Evolutionary conservation across 2,888 invertebrate species (phyloP), one percentile per base, ranked within the genome.

Genomic region (Nemotelus pantherinus): DNA sequence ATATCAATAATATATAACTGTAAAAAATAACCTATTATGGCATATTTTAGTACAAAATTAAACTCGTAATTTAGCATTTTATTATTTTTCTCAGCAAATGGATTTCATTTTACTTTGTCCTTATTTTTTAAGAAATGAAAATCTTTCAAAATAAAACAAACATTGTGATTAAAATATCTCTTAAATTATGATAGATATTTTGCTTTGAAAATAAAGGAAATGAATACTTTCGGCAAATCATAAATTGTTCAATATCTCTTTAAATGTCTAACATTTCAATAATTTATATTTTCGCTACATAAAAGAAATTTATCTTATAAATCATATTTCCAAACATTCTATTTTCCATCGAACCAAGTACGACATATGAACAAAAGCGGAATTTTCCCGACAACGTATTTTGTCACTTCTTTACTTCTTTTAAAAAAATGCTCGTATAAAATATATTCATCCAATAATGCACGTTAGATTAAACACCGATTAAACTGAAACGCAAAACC

Each of bases 21-120:
- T 74, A 63, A 74, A 74, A 74, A 74, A 74, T 74, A 74, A 74
- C 63, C 63, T 74, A 74, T 74, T 74, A 74, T 74, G 74, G 74
- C 74, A 74, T 70, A 70, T 74, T 74, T 74, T 74, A 71, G 72
- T 72, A 72, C 47, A 72, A 72, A 72, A 72, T 60, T 72, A 72
- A 72, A 72, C 25, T 60, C 60, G 47, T 25, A 70, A 70, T 70
- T 25, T 25, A 25, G 25, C 25, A 25, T 25, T 50, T 5, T 67
- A 63, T 70, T 44, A 41, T 43, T 70, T 44, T 70, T 70, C n/a
- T 55, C 25, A 25, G 25, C 25, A 55, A 55, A 55, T 53, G 44
- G 25, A 43, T 48, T 65, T 70, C 39, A 70, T n/a, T 55, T 41
- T 41, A 53, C 41, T 25, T 25, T 25, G 25, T 25, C 25, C 55